Percentiles rank a stretch among this genome's conserved stretches.
Conservation (phyloP, 1,140 invertebrate genomes). For the Hylyphantes graminicola region DNA sequence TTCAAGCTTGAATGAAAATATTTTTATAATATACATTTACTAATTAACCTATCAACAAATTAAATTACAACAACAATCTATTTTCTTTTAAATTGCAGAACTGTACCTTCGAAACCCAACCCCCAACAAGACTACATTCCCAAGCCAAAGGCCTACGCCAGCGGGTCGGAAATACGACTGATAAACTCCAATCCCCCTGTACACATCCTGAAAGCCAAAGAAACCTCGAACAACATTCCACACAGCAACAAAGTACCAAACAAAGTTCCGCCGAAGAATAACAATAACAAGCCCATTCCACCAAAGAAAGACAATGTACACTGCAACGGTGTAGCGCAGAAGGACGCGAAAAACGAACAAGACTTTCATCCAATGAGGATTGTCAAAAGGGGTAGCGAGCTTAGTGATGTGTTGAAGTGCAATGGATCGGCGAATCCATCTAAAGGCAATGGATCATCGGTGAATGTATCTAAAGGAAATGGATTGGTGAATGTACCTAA, state of each 20-base stretch:
- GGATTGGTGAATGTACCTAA: no score
- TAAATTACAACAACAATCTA: not conserved
- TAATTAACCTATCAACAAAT: no score
- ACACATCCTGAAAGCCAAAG: not conserved
- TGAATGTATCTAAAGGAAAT: not conserved
- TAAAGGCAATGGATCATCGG: not conserved
- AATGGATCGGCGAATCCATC: not conserved
- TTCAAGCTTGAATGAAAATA: no score
- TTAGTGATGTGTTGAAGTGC: slow-evolving; percentile 7
- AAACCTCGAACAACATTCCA: not conserved
- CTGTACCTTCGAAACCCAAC: not conserved
- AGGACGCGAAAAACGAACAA: not conserved
- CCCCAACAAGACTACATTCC: not conserved
- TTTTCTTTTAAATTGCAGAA: not conserved
- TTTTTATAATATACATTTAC: no score
- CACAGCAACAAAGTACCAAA: not conserved
- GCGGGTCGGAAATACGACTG: not conserved
- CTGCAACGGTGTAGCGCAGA: slow-evolving; percentile 15
- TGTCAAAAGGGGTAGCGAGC: slow-evolving; percentile 48
- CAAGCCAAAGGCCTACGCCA: not conserved
- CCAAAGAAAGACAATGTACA: not conserved
- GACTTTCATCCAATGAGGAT: slow-evolving; percentile 43
- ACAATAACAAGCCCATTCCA: not conserved
- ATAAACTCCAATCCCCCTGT: no score
- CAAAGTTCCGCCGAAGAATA: slow-evolving; percentile 8